These are phyloP conservation scores for Nasua narica DNA, from an alignment of 2,797 vertebrate genomes.

Conservation along the genomic window DNA sequence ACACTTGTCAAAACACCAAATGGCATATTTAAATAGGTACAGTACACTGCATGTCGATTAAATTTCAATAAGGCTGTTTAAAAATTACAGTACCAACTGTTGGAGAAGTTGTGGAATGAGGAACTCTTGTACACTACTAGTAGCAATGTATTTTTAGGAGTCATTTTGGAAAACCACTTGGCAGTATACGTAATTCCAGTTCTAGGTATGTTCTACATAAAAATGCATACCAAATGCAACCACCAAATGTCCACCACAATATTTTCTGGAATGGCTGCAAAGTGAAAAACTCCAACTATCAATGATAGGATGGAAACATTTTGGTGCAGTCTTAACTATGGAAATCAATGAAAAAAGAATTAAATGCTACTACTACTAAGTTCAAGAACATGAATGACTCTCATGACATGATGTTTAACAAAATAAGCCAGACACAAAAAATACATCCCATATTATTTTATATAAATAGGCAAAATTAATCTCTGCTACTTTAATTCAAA, in stretches of 20 bases:
- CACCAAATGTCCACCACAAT: background rate
- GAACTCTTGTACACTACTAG: background rate
- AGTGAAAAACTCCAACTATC: background rate
- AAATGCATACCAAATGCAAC: background rate
- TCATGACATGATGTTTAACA: background rate
- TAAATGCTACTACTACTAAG: background rate
- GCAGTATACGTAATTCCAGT: background rate
- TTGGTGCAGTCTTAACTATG: background rate
- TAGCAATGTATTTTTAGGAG: background rate
- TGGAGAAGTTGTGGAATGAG: background rate
- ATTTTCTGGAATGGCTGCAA: background rate
- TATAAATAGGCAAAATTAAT: background rate
- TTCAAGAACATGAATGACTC: background rate
- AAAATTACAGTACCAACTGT: background rate
- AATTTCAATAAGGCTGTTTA: background rate
- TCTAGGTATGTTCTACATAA: background rate
- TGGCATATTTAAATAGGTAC: background rate
- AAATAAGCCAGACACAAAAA: constrained; percentile 9
- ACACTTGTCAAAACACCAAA: background rate
- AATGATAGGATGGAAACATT: background rate
- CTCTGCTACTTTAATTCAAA: background rate
- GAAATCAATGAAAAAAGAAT: background rate
- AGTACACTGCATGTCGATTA: background rate
- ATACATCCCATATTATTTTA: background rate
- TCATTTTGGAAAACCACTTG: background rate